Evolutionary conservation across 2,888 invertebrate genomes (phyloP), one percentile per base, ranked within the genome.

Genomic region (Andrena haemorrhoa): DNA sequence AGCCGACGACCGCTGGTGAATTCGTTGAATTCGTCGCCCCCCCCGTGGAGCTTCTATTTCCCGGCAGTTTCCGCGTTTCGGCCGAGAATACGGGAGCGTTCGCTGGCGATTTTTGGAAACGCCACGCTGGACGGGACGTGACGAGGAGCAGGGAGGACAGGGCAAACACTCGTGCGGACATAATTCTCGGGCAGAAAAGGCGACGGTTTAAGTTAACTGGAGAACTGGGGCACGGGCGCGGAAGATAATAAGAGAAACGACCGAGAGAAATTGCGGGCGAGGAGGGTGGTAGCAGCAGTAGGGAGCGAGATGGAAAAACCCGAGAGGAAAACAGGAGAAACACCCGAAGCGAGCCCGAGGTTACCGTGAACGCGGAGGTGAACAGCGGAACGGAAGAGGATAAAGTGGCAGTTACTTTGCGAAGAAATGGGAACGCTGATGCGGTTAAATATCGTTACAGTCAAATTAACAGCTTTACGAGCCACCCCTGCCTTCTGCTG

Each of bases 281-380:
- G 35, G 26, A 29, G 66, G 35, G 10, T 2, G 56, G 33, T 26
- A 47, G 31, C 53, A 26, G 29, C 33, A 23, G 8, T 23, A 26
- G 20, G n/a, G 47, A 35, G 61, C 53, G 65, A 65, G 10, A 53
- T 10, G 49, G 23, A 41, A 10, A 12, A 56, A 16, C 10, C n/a
- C 35, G 16, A 4, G n/a, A 33, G 20, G 75, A 69, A 75, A 75
- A 69, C 75, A 61, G 75, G 68, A 61, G 61, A 69, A 75, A 68
- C 68, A 75, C 60, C 20, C 23, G 66, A 74, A 56, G 63, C 12
- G 8, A 7, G 29, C 51, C 31, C 49, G 47, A 12, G 31, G 61
- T 16, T 31, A 60, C 12, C 41, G 29, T 20, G 68, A 31, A 66
- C 10, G 49, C 10, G 49, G 29, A 20, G 35, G 35, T 31, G 23